These are phyloP conservation scores for Pollenia angustigena DNA, from an alignment of 2,888 invertebrate species.

Conservation along the genomic window DNA sequence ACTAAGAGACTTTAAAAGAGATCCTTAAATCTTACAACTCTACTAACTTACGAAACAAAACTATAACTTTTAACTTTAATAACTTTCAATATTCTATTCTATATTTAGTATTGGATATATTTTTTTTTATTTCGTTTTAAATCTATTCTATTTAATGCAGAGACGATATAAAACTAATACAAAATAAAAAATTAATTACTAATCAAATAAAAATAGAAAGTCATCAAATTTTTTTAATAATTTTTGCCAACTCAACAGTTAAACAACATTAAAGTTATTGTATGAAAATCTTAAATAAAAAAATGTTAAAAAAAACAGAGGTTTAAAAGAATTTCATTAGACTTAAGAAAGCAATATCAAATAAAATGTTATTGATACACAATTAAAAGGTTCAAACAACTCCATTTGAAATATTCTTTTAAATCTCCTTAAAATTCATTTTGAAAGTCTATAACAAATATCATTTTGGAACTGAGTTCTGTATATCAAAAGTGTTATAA, in stretches of 20 bases:
- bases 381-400: too few species aligned
- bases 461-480: conserved; percentile 15
- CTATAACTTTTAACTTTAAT: conserved; percentile 51
- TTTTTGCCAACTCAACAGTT: background rate
- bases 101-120: conserved; percentile 38
- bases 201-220: background rate
- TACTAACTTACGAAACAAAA: conserved; percentile 38
- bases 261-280: conserved; percentile 19
- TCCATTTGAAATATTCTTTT: background rate
- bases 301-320: background rate
- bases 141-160: conserved; percentile 39
- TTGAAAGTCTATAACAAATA: background rate
- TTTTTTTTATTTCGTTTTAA: conserved; percentile 29
- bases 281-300: background rate
- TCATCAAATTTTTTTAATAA: background rate
- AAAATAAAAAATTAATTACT: background rate
- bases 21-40: conserved; percentile 38
- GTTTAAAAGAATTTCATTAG: conserved; percentile 2
- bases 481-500: conserved; percentile 39
- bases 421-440: conserved; percentile 10
- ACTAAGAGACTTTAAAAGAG: background rate
- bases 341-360: too few species aligned
- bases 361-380: too few species aligned
- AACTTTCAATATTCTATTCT: conserved; percentile 62
- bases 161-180: conserved; percentile 55